A percentile compares a stretch with the other conserved stretches of the same genome.
Conservation (phyloP, 2,113 vertebrate genomes). For the Prietella phreatophila region DNA sequence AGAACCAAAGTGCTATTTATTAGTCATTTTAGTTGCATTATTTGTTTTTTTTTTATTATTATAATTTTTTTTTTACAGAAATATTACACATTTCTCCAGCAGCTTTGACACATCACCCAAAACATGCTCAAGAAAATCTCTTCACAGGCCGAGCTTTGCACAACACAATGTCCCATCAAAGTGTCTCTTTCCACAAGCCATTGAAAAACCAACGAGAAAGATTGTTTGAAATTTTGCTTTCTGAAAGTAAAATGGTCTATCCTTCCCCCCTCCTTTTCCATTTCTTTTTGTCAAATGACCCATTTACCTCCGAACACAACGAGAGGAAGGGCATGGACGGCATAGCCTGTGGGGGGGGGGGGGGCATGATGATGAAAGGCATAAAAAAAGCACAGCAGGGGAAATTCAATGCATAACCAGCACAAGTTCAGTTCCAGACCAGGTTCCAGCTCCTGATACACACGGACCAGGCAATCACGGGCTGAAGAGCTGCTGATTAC, state of each 20-base stretch:
- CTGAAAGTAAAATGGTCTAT: slow-evolving; percentile 10
- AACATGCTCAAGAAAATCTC: slow-evolving; percentile 19
- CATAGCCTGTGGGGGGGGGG: slow-evolving; percentile 60
- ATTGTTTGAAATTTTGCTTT: slow-evolving; percentile 22
- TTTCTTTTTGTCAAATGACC: slow-evolving; percentile 67
- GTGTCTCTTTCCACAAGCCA: slow-evolving; percentile 20
- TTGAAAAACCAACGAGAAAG: neutral
- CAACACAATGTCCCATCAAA: slow-evolving; percentile 14
- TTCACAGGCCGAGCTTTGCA: neutral
- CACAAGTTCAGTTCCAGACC: slow-evolving; percentile 26
- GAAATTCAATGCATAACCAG: slow-evolving; percentile 40
- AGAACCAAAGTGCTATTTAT: neutral
- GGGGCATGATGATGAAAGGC: slow-evolving; percentile 70
- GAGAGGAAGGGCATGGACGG: slow-evolving; percentile 71
- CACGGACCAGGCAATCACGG: slow-evolving; percentile 3
- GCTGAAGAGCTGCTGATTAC: slow-evolving; percentile 29
- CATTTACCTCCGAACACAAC: slow-evolving; percentile 68
- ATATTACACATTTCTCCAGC: neutral
- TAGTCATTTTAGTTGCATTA: neutral
- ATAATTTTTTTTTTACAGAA: neutral
- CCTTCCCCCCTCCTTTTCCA: neutral
- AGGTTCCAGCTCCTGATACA: slow-evolving; percentile 26
- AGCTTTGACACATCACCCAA: slow-evolving; percentile 9
- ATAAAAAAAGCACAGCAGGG: slow-evolving; percentile 59
- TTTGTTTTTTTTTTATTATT: neutral